Conservation (phyloP, 2,888 invertebrate genomes). For the Lycocerus yunnanus region DNA sequence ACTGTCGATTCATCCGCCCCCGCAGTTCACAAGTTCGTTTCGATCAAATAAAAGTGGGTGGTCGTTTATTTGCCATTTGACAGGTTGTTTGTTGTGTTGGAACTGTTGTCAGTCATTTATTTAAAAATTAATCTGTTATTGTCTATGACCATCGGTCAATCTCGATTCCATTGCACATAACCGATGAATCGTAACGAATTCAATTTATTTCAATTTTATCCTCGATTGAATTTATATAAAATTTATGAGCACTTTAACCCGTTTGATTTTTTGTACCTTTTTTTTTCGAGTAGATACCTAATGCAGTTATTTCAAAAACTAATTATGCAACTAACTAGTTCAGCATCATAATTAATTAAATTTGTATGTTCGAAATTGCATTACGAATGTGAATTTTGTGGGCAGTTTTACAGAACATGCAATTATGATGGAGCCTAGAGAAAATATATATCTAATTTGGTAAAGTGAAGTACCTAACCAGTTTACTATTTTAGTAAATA, state of each 20-base stretch:
- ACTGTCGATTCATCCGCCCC: slow-evolving; percentile 42
- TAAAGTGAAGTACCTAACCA: slow-evolving; percentile 15
- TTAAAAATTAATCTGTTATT: slow-evolving; percentile 45
- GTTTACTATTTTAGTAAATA: slow-evolving; percentile 21
- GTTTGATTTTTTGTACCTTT: neutral
- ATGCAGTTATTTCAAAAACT: slow-evolving; percentile 11
- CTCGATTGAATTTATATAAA: neutral
- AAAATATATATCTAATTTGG: slow-evolving; percentile 23
- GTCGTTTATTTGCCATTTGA: slow-evolving; percentile 30
- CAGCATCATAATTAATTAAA: slow-evolving; percentile 11
- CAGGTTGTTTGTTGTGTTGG: slow-evolving; percentile 23
- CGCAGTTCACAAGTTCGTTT: slow-evolving; percentile 31
- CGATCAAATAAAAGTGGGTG: slow-evolving; percentile 32
- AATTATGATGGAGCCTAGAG: slow-evolving; percentile 9
- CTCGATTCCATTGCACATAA: slow-evolving; percentile 35
- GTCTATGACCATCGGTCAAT: slow-evolving; percentile 45
- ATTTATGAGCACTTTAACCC: neutral
- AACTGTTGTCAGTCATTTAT: slow-evolving; percentile 43
- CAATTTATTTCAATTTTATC: slow-evolving; percentile 42
- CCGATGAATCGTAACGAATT: slow-evolving; percentile 39
- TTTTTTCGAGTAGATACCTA: neutral
- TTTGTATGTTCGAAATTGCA: slow-evolving; percentile 18
- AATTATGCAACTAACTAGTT: neutral
- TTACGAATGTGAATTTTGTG: slow-evolving; percentile 22
- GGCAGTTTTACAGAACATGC: slow-evolving; percentile 11